Conservation (phyloP, 1,140 invertebrate genomes). For the Papilio dardanus region DNA sequence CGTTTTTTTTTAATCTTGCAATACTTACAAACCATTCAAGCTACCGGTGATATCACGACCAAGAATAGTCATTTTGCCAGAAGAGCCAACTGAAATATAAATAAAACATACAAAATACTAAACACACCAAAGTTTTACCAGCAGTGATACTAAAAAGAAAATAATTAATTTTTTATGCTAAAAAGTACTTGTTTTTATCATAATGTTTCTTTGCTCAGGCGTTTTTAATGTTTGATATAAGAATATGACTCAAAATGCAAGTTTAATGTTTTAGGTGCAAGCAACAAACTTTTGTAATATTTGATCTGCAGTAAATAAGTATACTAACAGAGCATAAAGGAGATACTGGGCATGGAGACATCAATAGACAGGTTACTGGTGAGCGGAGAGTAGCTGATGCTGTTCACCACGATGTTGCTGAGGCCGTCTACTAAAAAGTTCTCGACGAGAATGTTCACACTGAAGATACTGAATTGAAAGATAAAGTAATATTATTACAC, state of each 20-base stretch:
- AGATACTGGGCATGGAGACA: not conserved
- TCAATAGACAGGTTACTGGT: not conserved
- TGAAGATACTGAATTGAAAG: conserved; percentile 10
- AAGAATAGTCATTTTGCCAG: not conserved
- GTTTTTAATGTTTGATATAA: not conserved
- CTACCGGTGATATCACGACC: not conserved
- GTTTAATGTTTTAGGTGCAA: too few relatives aligned
- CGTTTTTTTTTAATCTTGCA: not conserved
- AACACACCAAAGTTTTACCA: too few relatives aligned
- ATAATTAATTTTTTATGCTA: too few relatives aligned
- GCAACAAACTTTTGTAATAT: too few relatives aligned
- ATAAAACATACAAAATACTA: not conserved
- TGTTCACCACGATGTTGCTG: not conserved
- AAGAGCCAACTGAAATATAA: not conserved
- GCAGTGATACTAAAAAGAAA: too few relatives aligned
- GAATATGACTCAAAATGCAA: too few relatives aligned
- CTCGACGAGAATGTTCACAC: not conserved
- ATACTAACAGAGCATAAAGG: not conserved
- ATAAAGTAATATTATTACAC: not conserved
- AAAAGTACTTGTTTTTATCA: too few relatives aligned
- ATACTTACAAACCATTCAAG: conserved; percentile 13
- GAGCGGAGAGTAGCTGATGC: not conserved
- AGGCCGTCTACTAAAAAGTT: not conserved
- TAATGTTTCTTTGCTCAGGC: not conserved
- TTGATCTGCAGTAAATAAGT: not conserved